Conservation (phyloP, 2,888 invertebrate species). For the Spicauda simplicius region DNA sequence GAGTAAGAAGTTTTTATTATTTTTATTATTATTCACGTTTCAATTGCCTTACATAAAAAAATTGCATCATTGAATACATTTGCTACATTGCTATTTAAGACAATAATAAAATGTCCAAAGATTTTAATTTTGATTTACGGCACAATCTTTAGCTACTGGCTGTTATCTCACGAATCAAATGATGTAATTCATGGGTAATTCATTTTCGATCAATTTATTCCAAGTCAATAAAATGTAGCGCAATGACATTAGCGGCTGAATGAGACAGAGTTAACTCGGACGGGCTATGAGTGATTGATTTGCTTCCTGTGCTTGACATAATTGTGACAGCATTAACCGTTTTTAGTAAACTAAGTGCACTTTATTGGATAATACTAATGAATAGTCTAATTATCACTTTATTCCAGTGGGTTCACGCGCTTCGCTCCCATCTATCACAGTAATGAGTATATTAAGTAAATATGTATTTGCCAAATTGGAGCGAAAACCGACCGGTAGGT, state of each 20-base stretch:
- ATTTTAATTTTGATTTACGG: slow-evolving; percentile 4
- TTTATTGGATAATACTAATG: not conserved
- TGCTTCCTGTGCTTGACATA: slow-evolving; percentile 19
- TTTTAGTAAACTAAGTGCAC: not conserved
- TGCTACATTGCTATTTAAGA: too few relatives aligned
- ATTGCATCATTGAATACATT: too few relatives aligned
- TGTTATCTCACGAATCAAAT: not conserved
- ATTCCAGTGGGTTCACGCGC: not conserved
- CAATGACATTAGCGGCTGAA: slow-evolving; percentile 23
- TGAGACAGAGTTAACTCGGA: slow-evolving; percentile 24
- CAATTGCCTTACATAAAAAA: too few relatives aligned
- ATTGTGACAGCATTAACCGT: slow-evolving; percentile 26
- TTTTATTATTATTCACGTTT: too few relatives aligned
- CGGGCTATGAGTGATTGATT: slow-evolving; percentile 29
- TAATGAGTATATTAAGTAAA: too few relatives aligned
- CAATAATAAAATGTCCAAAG: too few relatives aligned
- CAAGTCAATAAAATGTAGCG: slow-evolving; percentile 13
- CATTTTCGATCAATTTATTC: slow-evolving; percentile 27
- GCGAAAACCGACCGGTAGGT: too few relatives aligned
- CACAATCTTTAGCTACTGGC: not conserved
- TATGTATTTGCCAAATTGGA: too few relatives aligned
- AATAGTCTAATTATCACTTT: too few relatives aligned
- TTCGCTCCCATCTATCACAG: too few relatives aligned
- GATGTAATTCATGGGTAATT: slow-evolving; percentile 25
- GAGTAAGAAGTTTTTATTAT: too few relatives aligned